Evolutionary conservation across 2,113 vertebrate genomes (phyloP), one percentile per base, ranked within the genome.

Genomic region (Salminus brasiliensis): DNA sequence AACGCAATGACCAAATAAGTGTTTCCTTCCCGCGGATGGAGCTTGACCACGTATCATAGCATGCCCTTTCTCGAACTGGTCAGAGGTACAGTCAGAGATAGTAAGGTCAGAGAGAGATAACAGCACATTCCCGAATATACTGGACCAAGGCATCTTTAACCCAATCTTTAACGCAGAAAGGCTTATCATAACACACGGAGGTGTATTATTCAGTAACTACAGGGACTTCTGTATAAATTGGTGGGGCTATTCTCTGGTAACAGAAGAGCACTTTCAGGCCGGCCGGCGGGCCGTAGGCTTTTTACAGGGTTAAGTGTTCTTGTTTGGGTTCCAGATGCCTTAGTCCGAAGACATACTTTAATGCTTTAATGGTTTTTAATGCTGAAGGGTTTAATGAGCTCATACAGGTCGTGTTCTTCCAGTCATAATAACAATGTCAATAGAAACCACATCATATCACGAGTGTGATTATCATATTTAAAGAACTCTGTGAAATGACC

Each of bases 1-100:
- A 87, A 73, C 79, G 67, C 73, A 80, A 53, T 2, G 76, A 72
- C 85, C 89, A 86, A 82, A 71, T 85, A 83, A 82, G 67, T 72
- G 65, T 81, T 84, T 78, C 74, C 84, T 83, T 66, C 80, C 84
- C 68, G 68, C 74, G 7, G 55, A 83, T 80, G 78, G 74, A 76
- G 79, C 65, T 86, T 76, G 83, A 83, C 75, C 72, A 18, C 49
- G 72, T 85, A 79, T 76, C 74, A 80, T 72, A 87, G 45, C 23
- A 74, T 71, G 27, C 15, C 78, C 74, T 74, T 72, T 70, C 75
- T 62, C 80, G 3, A 5, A 41, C 5, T 23, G 18, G 36, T 55
- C 39, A 69, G 49, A 66, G 32, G 18, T 43, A 41, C 49, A 65
- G 34, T 66, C 21, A 66, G 62, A 30, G 27, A 39, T 66, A 34